Evolutionary conservation across 2,888 invertebrate genomes (phyloP), one percentile per base, ranked within the genome.

Genomic region (Mantis religiosa): DNA sequence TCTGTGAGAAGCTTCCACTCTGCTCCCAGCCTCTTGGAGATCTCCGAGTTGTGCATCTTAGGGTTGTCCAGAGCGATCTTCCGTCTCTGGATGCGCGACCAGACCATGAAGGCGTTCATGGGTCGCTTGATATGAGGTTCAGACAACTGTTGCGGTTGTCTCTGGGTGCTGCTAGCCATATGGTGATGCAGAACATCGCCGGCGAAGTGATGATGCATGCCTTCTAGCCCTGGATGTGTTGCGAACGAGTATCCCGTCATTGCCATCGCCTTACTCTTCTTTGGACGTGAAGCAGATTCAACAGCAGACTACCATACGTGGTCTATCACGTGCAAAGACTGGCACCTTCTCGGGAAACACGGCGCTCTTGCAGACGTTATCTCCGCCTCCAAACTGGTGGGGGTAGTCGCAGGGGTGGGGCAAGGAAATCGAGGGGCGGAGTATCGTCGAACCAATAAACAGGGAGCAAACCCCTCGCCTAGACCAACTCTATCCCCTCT

Each of bases 101-200:
- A 98, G 54, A 98, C 98, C 98, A 99, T 99, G 94, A 99, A 99
- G 0, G 99, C 98, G 94, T 99, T 99, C 99, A 99, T 99, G 3
- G 99, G 99, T 28, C 99, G 94, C 93, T 99, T 99, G 92, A 99
- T 98, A 93, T 98, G 98, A 15, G 96, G 96, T 91, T 97, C 97
- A 82, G 94, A 93, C 90, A 93, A 93, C 87, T 94, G 94, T 7
- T 47, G 83, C 3, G 82, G 71, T 8, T 34, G 30, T 27, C 54
- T 83, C 7, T 34, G 34, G 41, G 82, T 12, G 27, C 71, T 30
- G 27, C 30, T 41, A 1, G 25, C 30, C 27, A n/a, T 28, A 71
- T 47, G 85, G 3, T 85, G 85, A 3, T n/a, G 47, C 12, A 54
- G 85, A 2, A n/a, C 34, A 3, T 84, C 84, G 34, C 84, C 14